These are phyloP conservation scores for Eupithecia subfuscata DNA, from an alignment of 2,888 invertebrate genomes.

Conservation along the genomic window DNA sequence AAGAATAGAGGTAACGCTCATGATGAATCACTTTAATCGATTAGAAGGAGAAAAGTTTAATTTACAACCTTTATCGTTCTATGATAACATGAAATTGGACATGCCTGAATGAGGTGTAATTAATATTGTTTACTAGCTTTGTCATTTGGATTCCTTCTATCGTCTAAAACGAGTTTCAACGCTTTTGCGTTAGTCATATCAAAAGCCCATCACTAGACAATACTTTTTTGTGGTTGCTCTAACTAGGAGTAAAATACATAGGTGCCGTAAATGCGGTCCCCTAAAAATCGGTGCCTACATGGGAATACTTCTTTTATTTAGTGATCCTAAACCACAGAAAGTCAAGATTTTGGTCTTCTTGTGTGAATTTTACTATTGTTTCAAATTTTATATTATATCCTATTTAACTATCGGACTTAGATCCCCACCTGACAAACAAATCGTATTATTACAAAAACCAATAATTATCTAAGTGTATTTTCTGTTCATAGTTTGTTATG, in stretches of 20 bases:
- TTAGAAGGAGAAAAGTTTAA: neutral
- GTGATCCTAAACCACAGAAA: neutral
- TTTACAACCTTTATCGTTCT: neutral
- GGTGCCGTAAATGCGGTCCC: too few relatives aligned
- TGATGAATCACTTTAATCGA: conserved; percentile 2
- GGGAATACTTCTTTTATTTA: too few relatives aligned
- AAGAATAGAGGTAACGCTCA: conserved; percentile 23
- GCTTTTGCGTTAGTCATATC: too few relatives aligned
- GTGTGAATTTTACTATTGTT: neutral
- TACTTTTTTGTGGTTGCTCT: too few relatives aligned
- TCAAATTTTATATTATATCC: neutral
- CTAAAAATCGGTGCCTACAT: too few relatives aligned
- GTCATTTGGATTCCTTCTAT: neutral
- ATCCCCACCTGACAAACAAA: neutral
- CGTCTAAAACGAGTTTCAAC: neutral
- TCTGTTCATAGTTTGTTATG: neutral
- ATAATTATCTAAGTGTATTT: neutral
- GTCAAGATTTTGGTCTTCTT: neutral
- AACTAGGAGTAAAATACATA: too few relatives aligned
- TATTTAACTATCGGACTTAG: too few relatives aligned
- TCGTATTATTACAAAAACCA: neutral
- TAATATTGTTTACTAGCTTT: neutral
- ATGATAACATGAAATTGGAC: conserved; percentile 3
- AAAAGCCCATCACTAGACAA: too few relatives aligned
- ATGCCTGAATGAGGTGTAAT: neutral